Percentiles rank a stretch among this genome's conserved stretches.
phyloP scores from a whole-genome alignment of 2,797 vertebrate species.

The Pipistrellus nathusii region DNA sequence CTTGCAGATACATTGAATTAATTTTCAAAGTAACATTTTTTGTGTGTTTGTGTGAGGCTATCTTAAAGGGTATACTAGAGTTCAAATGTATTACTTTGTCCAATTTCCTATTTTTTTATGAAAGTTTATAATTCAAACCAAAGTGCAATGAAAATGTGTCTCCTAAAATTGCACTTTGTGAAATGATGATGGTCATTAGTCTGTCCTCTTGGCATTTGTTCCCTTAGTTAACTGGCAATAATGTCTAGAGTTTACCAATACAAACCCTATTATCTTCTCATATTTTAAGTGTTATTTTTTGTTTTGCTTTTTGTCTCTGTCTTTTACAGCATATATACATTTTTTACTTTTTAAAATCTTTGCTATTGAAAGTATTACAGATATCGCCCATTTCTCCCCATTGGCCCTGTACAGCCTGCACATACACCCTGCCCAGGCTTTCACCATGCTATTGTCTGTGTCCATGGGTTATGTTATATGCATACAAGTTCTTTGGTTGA shows the following conservation, averaged over 20 bases:
- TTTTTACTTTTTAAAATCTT: too few species aligned
- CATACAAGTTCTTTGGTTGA: too few species aligned
- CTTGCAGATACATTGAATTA: constrained; percentile 57
- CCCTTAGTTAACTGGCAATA: background rate
- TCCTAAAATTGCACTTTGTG: constrained; percentile 32
- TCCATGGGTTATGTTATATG: too few species aligned
- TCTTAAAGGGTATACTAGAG: background rate
- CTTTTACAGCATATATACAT: too few species aligned
- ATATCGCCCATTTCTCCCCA: too few species aligned
- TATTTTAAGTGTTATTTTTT: background rate
- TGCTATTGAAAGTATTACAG: too few species aligned
- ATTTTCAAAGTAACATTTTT: constrained; percentile 55
- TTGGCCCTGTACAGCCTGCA: too few species aligned
- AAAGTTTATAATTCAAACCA: constrained; percentile 58
- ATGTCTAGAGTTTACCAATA: constrained; percentile 23
- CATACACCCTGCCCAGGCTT: too few species aligned
- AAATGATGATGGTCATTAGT: constrained; percentile 27
- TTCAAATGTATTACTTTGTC: constrained; percentile 36
- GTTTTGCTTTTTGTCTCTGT: too few species aligned
- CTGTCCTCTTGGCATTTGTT: background rate
- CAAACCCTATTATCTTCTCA: background rate
- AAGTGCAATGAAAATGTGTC: constrained; percentile 22
- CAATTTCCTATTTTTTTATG: constrained; percentile 51
- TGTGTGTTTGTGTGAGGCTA: background rate
- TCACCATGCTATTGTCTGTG: too few species aligned